Evolutionary conservation across 2,888 invertebrate genomes (phyloP).

Genomic region (Amphiduros pacificus): DNA sequence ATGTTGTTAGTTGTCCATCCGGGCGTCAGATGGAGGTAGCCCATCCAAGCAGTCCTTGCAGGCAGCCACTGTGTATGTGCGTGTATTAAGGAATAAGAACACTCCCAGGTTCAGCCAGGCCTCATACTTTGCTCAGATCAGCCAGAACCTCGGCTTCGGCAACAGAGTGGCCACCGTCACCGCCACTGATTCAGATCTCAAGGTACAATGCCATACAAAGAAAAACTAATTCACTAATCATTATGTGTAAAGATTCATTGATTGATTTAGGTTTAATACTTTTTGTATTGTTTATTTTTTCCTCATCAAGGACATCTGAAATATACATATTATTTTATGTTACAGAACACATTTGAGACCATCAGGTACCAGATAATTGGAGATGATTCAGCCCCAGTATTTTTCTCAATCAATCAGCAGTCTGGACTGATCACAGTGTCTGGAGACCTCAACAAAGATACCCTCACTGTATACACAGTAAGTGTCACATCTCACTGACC

Average conservation of each 20-base stretch:
- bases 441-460: constrained; percentile 17
- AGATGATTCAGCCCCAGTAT: constrained; percentile 40
- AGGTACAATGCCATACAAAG: constrained; percentile 20
- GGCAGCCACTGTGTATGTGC: constrained; percentile 40
- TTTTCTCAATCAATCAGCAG: constrained; percentile 35
- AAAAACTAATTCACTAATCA: too few relatives aligned
- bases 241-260: background rate
- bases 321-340: too few relatives aligned
- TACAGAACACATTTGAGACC: constrained; percentile 25
- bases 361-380: constrained; percentile 42
- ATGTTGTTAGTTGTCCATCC: background rate
- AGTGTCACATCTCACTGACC: background rate
- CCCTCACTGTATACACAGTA: constrained; percentile 24
- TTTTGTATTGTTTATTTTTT: too few relatives aligned
- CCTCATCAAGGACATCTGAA: too few relatives aligned
- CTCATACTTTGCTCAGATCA: constrained; percentile 37
- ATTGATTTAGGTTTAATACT: background rate
- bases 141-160: constrained; percentile 32
- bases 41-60: constrained; percentile 27
- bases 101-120: constrained; percentile 38
- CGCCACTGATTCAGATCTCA: constrained; percentile 37
- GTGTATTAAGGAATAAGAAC: constrained; percentile 40
- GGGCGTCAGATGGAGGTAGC: constrained; percentile 35
- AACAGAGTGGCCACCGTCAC: constrained; percentile 34
- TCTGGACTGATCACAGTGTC: constrained; percentile 22